A percentile compares a stretch with the other conserved stretches of the same genome.
These are phyloP conservation scores for Microctenopoma lineatum DNA, from an alignment of 2,797 vertebrate species.

Conservation along the genomic window DNA sequence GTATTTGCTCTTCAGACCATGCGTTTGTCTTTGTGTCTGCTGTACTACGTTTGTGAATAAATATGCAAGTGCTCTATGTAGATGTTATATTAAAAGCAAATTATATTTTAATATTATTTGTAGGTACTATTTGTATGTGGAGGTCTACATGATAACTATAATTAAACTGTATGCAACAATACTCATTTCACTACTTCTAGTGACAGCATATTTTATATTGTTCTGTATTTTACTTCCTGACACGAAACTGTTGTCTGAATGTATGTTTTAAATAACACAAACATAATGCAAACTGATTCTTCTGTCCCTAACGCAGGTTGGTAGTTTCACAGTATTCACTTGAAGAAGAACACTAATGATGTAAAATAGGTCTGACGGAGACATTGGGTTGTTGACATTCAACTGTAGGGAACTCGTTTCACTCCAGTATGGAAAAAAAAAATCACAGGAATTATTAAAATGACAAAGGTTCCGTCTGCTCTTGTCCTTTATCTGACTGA, in stretches of 20 bases:
- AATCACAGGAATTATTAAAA: slow-evolving; percentile 61
- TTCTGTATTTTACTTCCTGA: background rate
- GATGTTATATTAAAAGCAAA: background rate
- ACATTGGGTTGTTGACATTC: slow-evolving; percentile 63
- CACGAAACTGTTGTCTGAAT: background rate
- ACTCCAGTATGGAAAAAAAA: slow-evolving; percentile 23
- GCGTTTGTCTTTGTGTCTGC: too few species aligned
- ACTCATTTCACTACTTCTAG: background rate
- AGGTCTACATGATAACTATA: too few species aligned
- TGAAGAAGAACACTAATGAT: slow-evolving; percentile 51
- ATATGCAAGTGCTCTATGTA: background rate
- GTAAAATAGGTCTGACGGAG: slow-evolving; percentile 55
- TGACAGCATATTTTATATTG: background rate
- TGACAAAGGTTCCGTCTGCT: slow-evolving; percentile 69
- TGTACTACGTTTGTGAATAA: background rate
- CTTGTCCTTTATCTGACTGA: slow-evolving; percentile 68
- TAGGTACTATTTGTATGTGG: background rate
- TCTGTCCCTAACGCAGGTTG: slow-evolving; percentile 15
- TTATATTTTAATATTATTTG: background rate
- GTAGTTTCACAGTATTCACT: slow-evolving; percentile 20
- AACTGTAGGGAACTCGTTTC: slow-evolving; percentile 55
- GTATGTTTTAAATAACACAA: slow-evolving; percentile 8
- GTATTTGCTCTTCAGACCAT: too few species aligned
- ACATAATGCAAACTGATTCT: background rate
- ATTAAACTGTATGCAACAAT: too few species aligned